A percentile compares a stretch with the other conserved stretches of the same genome.
Evolutionary conservation across 2,888 invertebrate species (phyloP).

Genomic region (Pandemis cinnamomeana): DNA sequence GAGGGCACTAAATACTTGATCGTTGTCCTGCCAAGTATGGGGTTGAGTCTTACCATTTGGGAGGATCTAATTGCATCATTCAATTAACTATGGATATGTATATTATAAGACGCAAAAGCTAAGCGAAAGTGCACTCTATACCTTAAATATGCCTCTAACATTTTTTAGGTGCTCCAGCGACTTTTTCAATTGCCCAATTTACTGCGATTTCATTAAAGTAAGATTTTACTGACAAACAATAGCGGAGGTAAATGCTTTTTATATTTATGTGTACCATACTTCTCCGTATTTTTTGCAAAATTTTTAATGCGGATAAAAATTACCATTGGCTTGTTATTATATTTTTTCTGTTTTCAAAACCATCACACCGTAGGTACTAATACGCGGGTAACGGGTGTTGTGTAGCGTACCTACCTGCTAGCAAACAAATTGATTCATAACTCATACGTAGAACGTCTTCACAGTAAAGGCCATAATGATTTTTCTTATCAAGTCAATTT

Average conservation of each 20-base stretch:
- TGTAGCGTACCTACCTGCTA: too few relatives aligned
- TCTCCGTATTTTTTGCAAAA: not conserved
- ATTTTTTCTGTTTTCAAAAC: too few relatives aligned
- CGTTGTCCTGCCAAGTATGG: not conserved
- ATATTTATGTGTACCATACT: not conserved
- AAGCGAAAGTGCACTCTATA: slow-evolving; percentile 43
- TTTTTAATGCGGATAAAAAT: too few relatives aligned
- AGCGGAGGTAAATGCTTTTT: not conserved
- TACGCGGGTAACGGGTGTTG: too few relatives aligned
- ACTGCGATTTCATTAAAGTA: not conserved
- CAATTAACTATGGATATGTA: not conserved
- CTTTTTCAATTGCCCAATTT: not conserved
- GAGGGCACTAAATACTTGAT: not conserved
- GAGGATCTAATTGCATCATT: not conserved
- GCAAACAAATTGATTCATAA: too few relatives aligned
- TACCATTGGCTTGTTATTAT: too few relatives aligned
- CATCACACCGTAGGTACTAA: too few relatives aligned
- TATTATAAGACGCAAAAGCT: slow-evolving; percentile 32
- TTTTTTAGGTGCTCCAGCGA: not conserved
- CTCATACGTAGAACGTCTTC: too few relatives aligned
- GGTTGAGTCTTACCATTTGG: not conserved
- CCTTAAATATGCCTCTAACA: too few relatives aligned
- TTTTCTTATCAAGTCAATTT: too few relatives aligned
- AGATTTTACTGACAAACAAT: not conserved
- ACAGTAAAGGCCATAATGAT: too few relatives aligned